Percentiles rank a stretch among this genome's conserved stretches.
Conservation (phyloP, 2,113 vertebrate genomes). For the Corydoras maculifer region DNA sequence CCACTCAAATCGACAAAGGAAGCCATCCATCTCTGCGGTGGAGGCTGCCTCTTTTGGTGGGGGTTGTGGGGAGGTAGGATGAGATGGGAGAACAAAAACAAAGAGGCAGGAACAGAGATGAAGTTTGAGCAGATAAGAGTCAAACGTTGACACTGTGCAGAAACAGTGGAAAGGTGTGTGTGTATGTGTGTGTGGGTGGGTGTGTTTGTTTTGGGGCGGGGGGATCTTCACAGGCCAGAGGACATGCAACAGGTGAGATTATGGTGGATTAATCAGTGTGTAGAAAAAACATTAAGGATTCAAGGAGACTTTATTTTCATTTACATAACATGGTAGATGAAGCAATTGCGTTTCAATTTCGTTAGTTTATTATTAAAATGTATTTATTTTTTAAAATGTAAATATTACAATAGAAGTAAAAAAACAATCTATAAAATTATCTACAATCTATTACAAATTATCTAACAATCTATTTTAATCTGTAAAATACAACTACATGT, state of each 20-base stretch:
- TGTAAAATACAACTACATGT: too few relatives aligned
- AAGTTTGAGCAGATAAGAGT: constrained; percentile 23
- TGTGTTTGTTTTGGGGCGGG: neutral
- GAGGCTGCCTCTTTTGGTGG: constrained; percentile 38
- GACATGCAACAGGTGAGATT: constrained; percentile 26
- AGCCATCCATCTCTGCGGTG: constrained; percentile 58
- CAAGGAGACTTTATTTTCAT: too few relatives aligned
- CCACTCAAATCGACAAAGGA: constrained; percentile 56
- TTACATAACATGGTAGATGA: neutral
- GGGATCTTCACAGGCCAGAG: constrained; percentile 16
- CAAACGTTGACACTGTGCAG: constrained; percentile 28
- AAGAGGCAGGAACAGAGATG: constrained; percentile 28
- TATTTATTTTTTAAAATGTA: too few relatives aligned
- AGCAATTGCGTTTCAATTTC: neutral
- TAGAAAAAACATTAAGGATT: too few relatives aligned
- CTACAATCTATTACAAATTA: too few relatives aligned
- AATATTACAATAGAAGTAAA: too few relatives aligned
- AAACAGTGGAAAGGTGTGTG: constrained; percentile 28
- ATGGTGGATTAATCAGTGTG: neutral
- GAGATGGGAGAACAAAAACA: constrained; percentile 26
- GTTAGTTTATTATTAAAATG: neutral
- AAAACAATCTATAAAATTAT: too few relatives aligned
- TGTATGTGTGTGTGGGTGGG: neutral
- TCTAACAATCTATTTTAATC: too few relatives aligned
- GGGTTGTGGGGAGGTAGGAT: neutral